Base-by-base conservation (phyloP, 2,888 invertebrate genomes). In the Parnassius mnemosyne region DNA sequence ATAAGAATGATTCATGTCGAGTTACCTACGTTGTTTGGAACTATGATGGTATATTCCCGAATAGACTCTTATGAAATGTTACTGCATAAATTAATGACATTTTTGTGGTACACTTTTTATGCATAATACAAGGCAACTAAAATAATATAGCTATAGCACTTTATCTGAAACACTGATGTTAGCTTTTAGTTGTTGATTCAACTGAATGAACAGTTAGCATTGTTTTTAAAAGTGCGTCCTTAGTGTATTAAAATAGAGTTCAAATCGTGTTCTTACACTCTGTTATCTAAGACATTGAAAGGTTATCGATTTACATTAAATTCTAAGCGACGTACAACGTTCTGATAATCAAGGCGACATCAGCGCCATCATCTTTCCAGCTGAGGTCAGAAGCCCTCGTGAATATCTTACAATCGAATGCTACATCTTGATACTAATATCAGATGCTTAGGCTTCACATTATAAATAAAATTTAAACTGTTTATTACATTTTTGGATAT, bases 301-400 rank as follows among this genome's bases (percentile, higher is more conserved):
- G 63, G 63, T 55, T 59, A 63, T 63, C 63, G 63, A 56, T 51
- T 63, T 60, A 63, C 59, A 63, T 63, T 63, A 63, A 55, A 63
- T 59, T 63, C 55, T 63, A 63, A 55, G 54, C 63, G 59, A 63
- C 59, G 55, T 63, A 63, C 63, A 63, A 60, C 41, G 55, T 46
- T 52, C 56, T 58, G 59, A 63, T 63, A 56, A 63, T 63, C 63
- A 59, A 59, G 59, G 63, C 54, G 47, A 59, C 63, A 60, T 60
- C 59, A 59, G 59, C 59, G 55, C 63, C 59, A 58, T 59, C 59
- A 63, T 63, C 58, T 63, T 50, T 60, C 59, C 47, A 52, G 42
- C 41, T 42, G 34, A 56, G 63, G 63, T 63, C 63, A 60, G 59
- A 20, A 61, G 56, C 52, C 47, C 58, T 52, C 58, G 50, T 60